Evolutionary conservation across 2,888 invertebrate species (phyloP), one percentile per base, ranked within the genome.

Genomic region (Eremobia ochroleuca): DNA sequence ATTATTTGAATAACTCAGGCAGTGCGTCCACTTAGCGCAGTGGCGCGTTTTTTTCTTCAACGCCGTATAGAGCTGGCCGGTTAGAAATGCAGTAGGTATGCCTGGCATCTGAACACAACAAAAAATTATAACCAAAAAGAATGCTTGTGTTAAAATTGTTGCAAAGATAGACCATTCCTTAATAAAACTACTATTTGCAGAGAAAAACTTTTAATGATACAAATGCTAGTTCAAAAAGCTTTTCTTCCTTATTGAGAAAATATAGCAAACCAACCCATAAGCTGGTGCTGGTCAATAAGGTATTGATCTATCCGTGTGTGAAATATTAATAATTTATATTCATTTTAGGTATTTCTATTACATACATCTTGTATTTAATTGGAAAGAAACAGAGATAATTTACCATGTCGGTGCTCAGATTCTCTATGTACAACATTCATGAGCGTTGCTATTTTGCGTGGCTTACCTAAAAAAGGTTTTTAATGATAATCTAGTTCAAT

Each of bases 41-140:
- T 58, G 5, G 46, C 25, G 55, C 3, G 46, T 70, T 86, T 88
- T 88, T 88, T 86, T 79, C 68, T 72, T 9, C 3, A 55, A 52
- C 31, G 11, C 79, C 87, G 71, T 84, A 65, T 79, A 66, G 46
- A 85, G 75, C 21, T 64, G 34, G 62, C 62, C 4, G 43, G 61
- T 70, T 77, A 70, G 31, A 71, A 49, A 79, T 43, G 77, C 61
- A 73, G 73, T 52, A 52, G 49, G 25, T 67, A 83, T 81, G 66
- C 69, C 18, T 34, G 72, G 71, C 28, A 77, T 73, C 28, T 68
- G 46, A 65, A 73, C 34, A 68, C 21, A 34, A 59, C 59, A 73
- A 79, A 82, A 85, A 84, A 77, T 59, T 59, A 79, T 77, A 72
- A 75, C 78, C 76, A 77, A 85, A 79, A 79, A 73, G 21, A 72